Percentiles rank a stretch among this genome's conserved stretches.
Evolutionary conservation across 1,140 invertebrate genomes (phyloP).

Genomic region (Glomeris maerens): DNA sequence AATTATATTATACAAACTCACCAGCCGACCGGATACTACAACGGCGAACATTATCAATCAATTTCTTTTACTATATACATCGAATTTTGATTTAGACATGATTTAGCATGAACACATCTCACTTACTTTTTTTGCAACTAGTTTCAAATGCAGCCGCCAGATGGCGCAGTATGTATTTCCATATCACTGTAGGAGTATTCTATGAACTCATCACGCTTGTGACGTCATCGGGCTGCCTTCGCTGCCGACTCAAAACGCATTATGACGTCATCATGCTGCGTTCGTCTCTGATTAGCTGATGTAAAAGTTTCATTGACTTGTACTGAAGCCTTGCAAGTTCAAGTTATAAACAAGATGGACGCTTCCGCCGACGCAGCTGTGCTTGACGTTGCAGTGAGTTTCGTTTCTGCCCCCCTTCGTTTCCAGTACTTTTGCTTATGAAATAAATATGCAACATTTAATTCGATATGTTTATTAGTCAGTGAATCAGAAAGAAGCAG

Average conservation of each 20-base stretch:
- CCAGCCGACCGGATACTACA: background rate
- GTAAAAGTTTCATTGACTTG: conserved; percentile 1
- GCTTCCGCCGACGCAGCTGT: conserved; percentile 8
- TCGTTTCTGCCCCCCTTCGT: conserved; percentile 2
- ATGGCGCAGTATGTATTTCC: background rate
- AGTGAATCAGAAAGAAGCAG: conserved; percentile 12
- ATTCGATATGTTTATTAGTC: conserved; percentile 1
- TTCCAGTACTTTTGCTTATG: conserved; percentile 1
- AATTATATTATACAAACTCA: background rate
- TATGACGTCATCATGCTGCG: too few relatives aligned
- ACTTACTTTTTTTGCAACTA: background rate
- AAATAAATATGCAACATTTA: background rate
- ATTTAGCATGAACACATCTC: background rate
- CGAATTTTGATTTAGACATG: too few relatives aligned
- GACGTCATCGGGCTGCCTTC: too few relatives aligned
- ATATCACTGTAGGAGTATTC: background rate
- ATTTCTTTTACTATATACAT: background rate
- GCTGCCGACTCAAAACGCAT: too few relatives aligned
- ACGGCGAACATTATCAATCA: conserved; percentile 2
- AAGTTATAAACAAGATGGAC: background rate
- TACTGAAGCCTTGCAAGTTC: conserved; percentile 6
- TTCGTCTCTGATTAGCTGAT: too few relatives aligned
- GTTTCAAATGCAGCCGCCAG: background rate
- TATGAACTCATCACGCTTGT: too few relatives aligned
- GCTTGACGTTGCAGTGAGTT: conserved; percentile 10